phyloP scores from a whole-genome alignment of 2,113 vertebrate genomes.

The Cairina moschata region DNA sequence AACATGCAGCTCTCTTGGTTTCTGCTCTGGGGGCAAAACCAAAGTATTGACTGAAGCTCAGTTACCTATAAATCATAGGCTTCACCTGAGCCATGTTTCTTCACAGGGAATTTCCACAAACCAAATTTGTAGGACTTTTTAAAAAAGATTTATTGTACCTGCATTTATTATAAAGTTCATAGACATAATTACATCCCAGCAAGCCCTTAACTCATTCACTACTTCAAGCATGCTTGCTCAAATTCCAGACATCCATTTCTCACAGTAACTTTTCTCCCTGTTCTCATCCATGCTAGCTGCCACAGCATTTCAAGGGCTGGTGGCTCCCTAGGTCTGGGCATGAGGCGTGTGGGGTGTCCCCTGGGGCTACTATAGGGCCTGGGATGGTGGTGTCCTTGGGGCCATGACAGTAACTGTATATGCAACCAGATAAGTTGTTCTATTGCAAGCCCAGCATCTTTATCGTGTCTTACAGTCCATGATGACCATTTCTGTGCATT shows the following conservation, averaged over 20 bases:
- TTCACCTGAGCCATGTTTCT: background rate
- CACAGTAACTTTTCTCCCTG: rapidly evolving
- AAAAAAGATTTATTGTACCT: background rate
- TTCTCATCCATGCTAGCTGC: background rate
- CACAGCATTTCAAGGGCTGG: rapidly evolving
- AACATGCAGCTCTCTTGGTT: background rate
- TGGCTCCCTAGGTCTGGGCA: background rate
- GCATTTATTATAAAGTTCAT: background rate
- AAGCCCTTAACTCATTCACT: background rate
- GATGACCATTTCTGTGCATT: background rate
- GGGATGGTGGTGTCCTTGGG: rapidly evolving
- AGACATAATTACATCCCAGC: background rate
- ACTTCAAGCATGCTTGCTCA: background rate
- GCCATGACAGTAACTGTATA: no score
- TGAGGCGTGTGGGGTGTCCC: rapidly evolving
- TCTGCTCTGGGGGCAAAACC: background rate
- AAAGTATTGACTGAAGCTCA: background rate
- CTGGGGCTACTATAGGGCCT: rapidly evolving
- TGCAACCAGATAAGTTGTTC: background rate
- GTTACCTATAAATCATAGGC: background rate
- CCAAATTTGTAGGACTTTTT: background rate
- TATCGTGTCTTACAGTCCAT: rapidly evolving
- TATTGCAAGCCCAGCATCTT: background rate
- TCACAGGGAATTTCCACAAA: constrained; percentile 26
- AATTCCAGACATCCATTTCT: background rate